Base-by-base conservation (phyloP, 2,797 vertebrate species). In the Enteromius paludinosus region DNA sequence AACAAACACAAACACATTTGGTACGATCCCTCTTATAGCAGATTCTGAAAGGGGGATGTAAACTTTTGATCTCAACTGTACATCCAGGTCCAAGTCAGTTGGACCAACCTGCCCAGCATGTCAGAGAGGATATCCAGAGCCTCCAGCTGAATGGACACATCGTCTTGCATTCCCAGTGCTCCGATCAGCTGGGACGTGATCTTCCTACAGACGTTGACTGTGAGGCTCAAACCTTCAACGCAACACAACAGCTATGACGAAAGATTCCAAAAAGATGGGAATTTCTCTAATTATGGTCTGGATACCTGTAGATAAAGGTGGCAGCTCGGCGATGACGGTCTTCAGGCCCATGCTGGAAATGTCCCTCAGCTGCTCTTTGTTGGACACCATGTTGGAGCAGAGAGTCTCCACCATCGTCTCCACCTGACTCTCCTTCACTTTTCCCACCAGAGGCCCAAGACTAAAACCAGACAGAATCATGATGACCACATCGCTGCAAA, bases 321-420 rank as follows among this genome's bases (percentile, higher is more conserved):
- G 96, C 71, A 99, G 94, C 90, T 97, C 96, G 0, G 95, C 93
- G 54, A 99, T 97, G n/a, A 99, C 94, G 0, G 96, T 97, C 92
- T 98, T 98, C 83, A 99, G 92, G 4, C 97, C 97, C 70, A 99
- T 98, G 91, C 97, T 98, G 84, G 97, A 98, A 83, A 98, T 97
- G 76, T 99, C 98, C 65, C 98, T 90, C 68, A 99, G 95, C 89
- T 96, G 97, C 86, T 99, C 97, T 84, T 98, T 99, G 88, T 98
- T 96, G 0, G 98, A 98, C 35, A 94, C 87, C 97, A 99, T 98
- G 93, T 98, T 99, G 0, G 93, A 94, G 12, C 97, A 99, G 18
- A 99, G 94, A 0, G 95, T 93, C 1, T 99, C 98, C 94, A 99
- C 97, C 14, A 99, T 97, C 2, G 92, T 96, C 93, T 99, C 97